Evolutionary conservation across 2,888 invertebrate genomes (phyloP), one percentile per base, ranked within the genome.

Genomic region (Hedya salicella): DNA sequence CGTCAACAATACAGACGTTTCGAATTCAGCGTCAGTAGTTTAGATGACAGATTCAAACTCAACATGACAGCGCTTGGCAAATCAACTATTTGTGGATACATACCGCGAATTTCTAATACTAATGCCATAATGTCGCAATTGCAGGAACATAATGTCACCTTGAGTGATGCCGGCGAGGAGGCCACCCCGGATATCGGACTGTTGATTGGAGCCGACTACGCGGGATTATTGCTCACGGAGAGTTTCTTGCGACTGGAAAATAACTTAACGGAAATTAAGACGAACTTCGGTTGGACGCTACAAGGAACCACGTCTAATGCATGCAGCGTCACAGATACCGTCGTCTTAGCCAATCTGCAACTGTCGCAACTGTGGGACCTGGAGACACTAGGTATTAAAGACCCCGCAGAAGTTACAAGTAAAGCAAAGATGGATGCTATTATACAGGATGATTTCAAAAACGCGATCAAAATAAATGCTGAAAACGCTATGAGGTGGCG

Each of bases 81-180:
- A 8, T 54, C 54, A 2, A 25, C 11, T 6, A 19, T 54, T 9
- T 54, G 42, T 14, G 25, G 40, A 8, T 11, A 54, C 8, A 21
- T 54, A n/a, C 42, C 54, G 9, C 40, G 54, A 9, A 14, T 54
- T 9, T 42, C 21, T 21, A 9, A 6, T 6, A 39, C 9, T 2
- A 6, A 54, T 19, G 40, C n/a, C 2, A 54, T 54, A 2, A 25
- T 54, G 1, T 16, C 6, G 13, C 1, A 56, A 16, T 44, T 56
- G 44, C 30, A 30, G 44, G 44, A 56, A 54, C 54, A 53, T 53
- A 57, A 57, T 17, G 46, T 57, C 46, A 46, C 32, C 5, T 13
- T 57, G 57, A 57, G 57, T 17, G 57, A 57, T 46, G 32, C 30
- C 46, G 17, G 57, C 25, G 46, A 57, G 2, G n/a, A 17, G 14